Base-by-base conservation (phyloP, 2,888 invertebrate genomes). In the Trichogramma dendrolimi region DNA sequence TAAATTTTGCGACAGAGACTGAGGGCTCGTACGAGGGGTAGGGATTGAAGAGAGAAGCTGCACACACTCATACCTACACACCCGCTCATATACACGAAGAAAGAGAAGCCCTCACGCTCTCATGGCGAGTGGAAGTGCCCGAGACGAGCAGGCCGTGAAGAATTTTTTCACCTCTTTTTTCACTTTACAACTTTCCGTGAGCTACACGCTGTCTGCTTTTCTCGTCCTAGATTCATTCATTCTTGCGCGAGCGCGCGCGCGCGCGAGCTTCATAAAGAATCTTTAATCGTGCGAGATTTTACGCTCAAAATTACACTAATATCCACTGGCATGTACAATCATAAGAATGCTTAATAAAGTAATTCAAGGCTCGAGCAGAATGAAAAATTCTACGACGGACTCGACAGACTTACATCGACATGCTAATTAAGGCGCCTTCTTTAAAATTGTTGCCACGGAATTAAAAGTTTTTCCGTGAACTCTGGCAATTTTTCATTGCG, bases 1-100 rank as follows among this genome's bases (percentile, higher is more conserved):
- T 73, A 73, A 73, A 73, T 73, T 73, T 71, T 67, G 55, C 63
- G 60, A 57, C 61, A 56, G 54, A 44, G 43, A 39, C 40, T 50
- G 8, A 50, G 14, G 7, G 14, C 46, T n/a, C 46, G 14, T 14
- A 14, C 14, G 14, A 14, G 14, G 14, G 14, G 14, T 14, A 14
- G 14, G 14, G 14, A 14, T 14, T 14, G 14, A 27, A 39, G 8
- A 14, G 38, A 43, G 40, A 46, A 14, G 14, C 14, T 14, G 14
- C 14, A 14, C 14, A 14, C 14, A 14, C 14, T 2, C 14, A 14
- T 14, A 14, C 46, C 10, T 7, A 46, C 6, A 47, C 4, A 11
- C n/a, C 11, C 5, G 7, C 11, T 47, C 11, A 14, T 46, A 46
- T 3, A 8, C 46, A n/a, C 7, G 4, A 39, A 51, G 5, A 14